Base-by-base conservation (phyloP, 1,140 invertebrate species). In the Helicoverpa zea region DNA sequence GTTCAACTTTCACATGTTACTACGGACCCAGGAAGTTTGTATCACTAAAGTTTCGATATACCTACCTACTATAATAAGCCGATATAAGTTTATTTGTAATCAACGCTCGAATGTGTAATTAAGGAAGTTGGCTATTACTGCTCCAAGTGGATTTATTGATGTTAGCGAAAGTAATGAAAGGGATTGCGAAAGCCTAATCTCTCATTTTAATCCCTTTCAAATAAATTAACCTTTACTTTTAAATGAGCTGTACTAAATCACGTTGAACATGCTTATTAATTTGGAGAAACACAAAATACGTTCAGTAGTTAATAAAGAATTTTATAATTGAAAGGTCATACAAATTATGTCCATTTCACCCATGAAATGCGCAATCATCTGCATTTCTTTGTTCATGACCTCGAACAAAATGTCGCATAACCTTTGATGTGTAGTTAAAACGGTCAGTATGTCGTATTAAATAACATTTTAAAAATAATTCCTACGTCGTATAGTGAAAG, bases 371-470 rank as follows among this genome's bases (percentile, higher is more conserved):
- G 14, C 49, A 72, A 73, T 73, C 70, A 73, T 43, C 29, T 58
- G n/a, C 52, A 43, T 73, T 73, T 73, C 68, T 35, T 73, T 87
- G 80, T 80, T 54, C 81, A 58, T 82, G 86, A 88, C 87, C 87
- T 81, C 85, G 85, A 89, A 88, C 80, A 81, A 83, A 81, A 88
- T 90, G 88, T 90, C 87, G 81, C 83, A 88, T 89, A 89, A 82
- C 81, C 89, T 81, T 85, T 82, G 82, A 84, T 81, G 87, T 85
- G 84, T 82, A 85, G 81, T 86, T 43, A 88, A 89, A 87, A 88
- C 86, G 91, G 91, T 90, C 87, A 93, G 86, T 93, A 83, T 91
- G 90, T 88, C 89, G 85, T 90, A 93, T 93, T 92, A 92, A 92
- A 92, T 93, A 94, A 93, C 86, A 88, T 86, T 90, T 66, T 90